These are phyloP conservation scores for Sitobion miscanthi DNA, from an alignment of 1,140 invertebrate species.

Conservation along the genomic window DNA sequence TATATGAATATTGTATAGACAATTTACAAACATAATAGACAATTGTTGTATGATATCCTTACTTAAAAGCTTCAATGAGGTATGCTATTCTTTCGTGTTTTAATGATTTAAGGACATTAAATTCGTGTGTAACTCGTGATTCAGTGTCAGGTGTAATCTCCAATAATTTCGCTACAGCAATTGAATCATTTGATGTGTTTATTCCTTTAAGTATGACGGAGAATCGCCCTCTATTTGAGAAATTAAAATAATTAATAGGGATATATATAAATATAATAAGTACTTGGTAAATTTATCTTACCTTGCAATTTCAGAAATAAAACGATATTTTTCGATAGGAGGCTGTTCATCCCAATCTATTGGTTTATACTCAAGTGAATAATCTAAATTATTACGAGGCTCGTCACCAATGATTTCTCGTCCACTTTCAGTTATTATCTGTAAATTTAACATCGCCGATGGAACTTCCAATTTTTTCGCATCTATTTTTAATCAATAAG, in stretches of 20 bases:
- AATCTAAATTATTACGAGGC: conserved; percentile 71
- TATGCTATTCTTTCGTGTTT: conserved; percentile 84
- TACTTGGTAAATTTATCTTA: conserved; percentile 8
- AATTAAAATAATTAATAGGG: conserved; percentile 53
- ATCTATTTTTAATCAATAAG: conserved; percentile 60
- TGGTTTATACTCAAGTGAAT: conserved; percentile 75
- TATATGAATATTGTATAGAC: not conserved
- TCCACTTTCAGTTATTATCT: conserved; percentile 81
- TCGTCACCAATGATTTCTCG: conserved; percentile 73
- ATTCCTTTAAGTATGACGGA: conserved; percentile 84
- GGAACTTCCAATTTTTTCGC: conserved; percentile 75
- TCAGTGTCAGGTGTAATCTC: conserved; percentile 74
- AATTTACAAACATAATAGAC: not conserved
- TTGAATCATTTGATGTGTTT: conserved; percentile 73
- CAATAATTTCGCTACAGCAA: conserved; percentile 81
- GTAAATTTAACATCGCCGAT: conserved; percentile 81
- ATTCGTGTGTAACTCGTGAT: conserved; percentile 76
- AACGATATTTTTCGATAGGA: conserved; percentile 77
- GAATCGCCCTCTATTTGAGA: conserved; percentile 76
- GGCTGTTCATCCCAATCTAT: conserved; percentile 75
- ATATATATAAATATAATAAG: not conserved
- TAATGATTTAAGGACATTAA: conserved; percentile 78
- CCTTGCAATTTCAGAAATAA: conserved; percentile 78
- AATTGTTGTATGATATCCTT: conserved; percentile 59
- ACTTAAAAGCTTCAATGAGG: conserved; percentile 74